Evolutionary conservation across 2,888 invertebrate species (phyloP), one percentile per base, ranked within the genome.

Genomic region (Dolichopus griseipennis): DNA sequence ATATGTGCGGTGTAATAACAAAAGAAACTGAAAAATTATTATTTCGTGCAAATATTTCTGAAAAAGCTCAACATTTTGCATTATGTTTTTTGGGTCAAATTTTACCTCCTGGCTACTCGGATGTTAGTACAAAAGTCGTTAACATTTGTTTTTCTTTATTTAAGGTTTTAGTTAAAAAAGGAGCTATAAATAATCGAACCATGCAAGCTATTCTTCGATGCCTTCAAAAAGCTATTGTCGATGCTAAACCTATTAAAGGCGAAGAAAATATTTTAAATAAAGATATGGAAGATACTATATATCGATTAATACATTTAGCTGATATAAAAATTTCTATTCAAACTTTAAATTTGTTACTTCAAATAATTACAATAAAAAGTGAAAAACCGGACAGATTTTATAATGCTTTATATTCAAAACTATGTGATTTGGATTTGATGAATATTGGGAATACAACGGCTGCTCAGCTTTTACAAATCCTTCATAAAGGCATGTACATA

Each of bases 101-200:
- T 77, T 86, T 88, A 71, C 78, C 78, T 0, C 83, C 95, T 61
- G 87, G 86, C 8, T 86, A 87, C 68, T 88, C 90, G 4, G 91
- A 93, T 72, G 85, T 96, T 20, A 95, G 97, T 0, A 88, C 88
- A 73, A 90, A 88, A 74, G 83, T 99, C 43, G 91, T 99, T 64
- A 86, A 90, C 72, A 90, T 98, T 66, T 99, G 98, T 80, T 95
- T 99, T 78, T 89, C 93, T 0, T 94, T 98, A 79, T 99, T 99
- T 83, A 96, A 95, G 82, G 91, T 94, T 66, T 88, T 91, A 68
- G 88, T 95, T 7, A 93, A 95, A 78, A 74, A 78, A 79, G 91
- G 91, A 3, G 91, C 93, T 70, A 87, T 93, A 0, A 90, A 94
- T 75, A 90, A 88, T 73, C 87, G 90, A 76, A 89, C 94, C 83